Evolutionary conservation across 2,888 invertebrate genomes (phyloP).

Genomic region (Poecilus cupreus): DNA sequence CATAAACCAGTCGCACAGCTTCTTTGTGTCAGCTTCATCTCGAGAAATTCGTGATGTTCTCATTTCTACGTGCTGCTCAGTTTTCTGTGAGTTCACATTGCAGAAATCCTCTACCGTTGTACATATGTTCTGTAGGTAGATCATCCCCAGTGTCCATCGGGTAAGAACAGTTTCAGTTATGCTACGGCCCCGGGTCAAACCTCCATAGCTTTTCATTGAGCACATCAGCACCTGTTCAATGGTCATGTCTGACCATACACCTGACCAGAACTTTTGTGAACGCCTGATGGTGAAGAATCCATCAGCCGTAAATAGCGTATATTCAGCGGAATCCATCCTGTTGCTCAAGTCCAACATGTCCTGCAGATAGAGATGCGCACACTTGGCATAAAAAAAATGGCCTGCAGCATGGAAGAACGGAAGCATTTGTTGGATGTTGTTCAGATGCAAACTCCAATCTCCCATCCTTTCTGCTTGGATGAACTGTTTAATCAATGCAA

Average conservation of each 20-base stretch:
- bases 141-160: not conserved
- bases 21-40: not conserved
- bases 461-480: slow-evolving; percentile 66
- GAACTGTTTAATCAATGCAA: no score
- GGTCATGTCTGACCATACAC: no score
- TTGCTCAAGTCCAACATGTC: no score
- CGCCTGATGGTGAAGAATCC: not conserved
- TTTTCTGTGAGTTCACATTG: not conserved
- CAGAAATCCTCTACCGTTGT: not conserved
- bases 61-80: no score
- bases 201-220: not conserved
- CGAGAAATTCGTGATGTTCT: slow-evolving; percentile 65
- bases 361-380: no score
- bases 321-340: no score
- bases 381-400: no score
- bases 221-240: not conserved
- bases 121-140: not conserved
- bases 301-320: no score
- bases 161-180: not conserved
- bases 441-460: slow-evolving; percentile 66
- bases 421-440: slow-evolving; percentile 60
- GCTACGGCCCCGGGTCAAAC: no score
- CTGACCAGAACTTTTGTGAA: not conserved
- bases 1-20: no score
- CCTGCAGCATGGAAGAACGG: no score